Evolutionary conservation across 2,797 vertebrate species (phyloP).

Genomic region (Netta rufina): DNA sequence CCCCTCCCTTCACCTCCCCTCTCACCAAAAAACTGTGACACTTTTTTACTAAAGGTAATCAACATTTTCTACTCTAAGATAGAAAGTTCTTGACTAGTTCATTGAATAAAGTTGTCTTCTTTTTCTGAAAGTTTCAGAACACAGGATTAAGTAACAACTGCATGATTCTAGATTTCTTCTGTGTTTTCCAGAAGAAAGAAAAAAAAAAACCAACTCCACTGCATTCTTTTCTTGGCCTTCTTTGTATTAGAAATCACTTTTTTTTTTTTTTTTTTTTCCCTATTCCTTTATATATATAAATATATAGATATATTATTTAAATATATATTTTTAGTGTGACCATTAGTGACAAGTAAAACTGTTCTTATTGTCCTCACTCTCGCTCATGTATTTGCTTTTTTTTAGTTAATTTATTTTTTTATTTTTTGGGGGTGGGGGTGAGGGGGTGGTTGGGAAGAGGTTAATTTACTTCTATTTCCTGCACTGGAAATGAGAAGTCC

Average conservation of each 20-base stretch:
- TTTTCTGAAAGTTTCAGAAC: background rate
- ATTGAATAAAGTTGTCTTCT: accelerated
- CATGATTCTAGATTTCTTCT: background rate
- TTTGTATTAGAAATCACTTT: background rate
- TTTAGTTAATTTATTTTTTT: background rate
- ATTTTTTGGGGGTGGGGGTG: no score
- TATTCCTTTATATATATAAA: no score
- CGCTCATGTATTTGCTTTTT: background rate
- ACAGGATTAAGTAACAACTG: background rate
- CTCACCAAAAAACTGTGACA: background rate
- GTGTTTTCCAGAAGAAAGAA: background rate
- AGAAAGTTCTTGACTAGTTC: background rate
- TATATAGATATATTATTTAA: no score
- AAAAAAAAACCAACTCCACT: background rate
- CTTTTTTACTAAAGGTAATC: background rate
- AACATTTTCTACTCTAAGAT: background rate
- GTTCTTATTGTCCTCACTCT: background rate
- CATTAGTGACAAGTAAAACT: background rate
- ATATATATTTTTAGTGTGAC: no score
- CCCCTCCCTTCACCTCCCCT: no score
- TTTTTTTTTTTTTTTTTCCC: no score
- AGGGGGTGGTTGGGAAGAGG: no score
- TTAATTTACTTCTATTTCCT: background rate
- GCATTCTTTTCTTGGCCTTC: background rate
- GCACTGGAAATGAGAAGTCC: background rate